phyloP scores from a whole-genome alignment of 1,140 invertebrate genomes.

The Euborellia annulipes region DNA sequence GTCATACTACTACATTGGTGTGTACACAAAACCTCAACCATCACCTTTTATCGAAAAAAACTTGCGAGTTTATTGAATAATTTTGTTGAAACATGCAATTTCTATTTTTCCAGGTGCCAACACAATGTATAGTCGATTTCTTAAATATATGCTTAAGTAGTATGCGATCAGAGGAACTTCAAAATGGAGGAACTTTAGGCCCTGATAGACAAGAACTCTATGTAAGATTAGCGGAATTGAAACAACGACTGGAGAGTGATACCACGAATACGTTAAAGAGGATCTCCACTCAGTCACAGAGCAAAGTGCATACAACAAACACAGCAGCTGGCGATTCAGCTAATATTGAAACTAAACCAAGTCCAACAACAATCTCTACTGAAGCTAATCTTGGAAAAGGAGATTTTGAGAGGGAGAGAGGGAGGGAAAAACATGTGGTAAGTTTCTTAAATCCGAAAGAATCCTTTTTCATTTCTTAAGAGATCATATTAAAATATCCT shows the following conservation, averaged over 20 bases:
- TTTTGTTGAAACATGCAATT: background rate
- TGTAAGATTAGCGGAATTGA: slow-evolving; percentile 42
- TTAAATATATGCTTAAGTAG: slow-evolving; percentile 48
- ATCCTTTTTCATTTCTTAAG: too few species aligned
- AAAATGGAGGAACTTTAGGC: slow-evolving; percentile 29
- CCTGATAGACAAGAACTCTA: slow-evolving; percentile 42
- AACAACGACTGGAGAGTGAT: slow-evolving; percentile 30
- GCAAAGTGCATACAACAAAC: slow-evolving; percentile 14
- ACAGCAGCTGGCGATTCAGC: slow-evolving; percentile 17
- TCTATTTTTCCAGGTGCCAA: background rate
- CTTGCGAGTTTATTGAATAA: background rate
- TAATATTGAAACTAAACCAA: slow-evolving; percentile 14
- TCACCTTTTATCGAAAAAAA: too few species aligned
- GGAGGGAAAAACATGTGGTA: too few species aligned
- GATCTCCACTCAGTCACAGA: too few species aligned
- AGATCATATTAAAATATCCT: too few species aligned
- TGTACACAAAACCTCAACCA: too few species aligned
- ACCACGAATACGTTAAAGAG: slow-evolving; percentile 14
- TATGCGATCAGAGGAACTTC: slow-evolving; percentile 34
- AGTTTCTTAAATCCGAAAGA: too few species aligned
- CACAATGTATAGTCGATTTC: slow-evolving; percentile 34
- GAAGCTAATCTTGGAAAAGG: background rate
- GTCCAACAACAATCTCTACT: slow-evolving; percentile 18
- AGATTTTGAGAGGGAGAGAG: too few species aligned
- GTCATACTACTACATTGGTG: too few species aligned